These are phyloP conservation scores for Danio jaintianensis DNA, from an alignment of 2,797 vertebrate species.

Conservation along the genomic window DNA sequence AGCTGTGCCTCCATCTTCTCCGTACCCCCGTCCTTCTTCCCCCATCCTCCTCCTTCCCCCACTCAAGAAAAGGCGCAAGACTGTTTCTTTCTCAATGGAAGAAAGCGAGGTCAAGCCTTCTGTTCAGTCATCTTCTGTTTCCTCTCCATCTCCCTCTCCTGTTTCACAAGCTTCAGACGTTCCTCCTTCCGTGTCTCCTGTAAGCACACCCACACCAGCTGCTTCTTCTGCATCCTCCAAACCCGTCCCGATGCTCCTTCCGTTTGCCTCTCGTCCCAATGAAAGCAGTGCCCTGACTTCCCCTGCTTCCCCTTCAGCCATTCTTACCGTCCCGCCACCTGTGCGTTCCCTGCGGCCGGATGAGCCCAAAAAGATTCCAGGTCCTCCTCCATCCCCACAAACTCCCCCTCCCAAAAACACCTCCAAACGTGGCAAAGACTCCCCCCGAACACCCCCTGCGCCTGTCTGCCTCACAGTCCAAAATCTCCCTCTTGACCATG, in stretches of 20 bases:
- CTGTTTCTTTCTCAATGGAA: slow-evolving; percentile 86
- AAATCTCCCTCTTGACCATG: slow-evolving; percentile 90
- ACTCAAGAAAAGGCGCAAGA: slow-evolving; percentile 92
- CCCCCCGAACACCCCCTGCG: slow-evolving; percentile 65
- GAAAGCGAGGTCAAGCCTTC: slow-evolving; percentile 74
- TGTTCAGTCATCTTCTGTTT: slow-evolving; percentile 17
- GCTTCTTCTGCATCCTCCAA: slow-evolving; percentile 58
- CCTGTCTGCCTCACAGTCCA: slow-evolving; percentile 85
- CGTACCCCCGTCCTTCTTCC: slow-evolving; percentile 81
- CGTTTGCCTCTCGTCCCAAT: slow-evolving; percentile 75
- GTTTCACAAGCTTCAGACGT: slow-evolving; percentile 64
- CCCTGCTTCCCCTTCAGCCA: slow-evolving; percentile 50
- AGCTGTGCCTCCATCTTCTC: slow-evolving; percentile 63
- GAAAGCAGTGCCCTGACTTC: slow-evolving; percentile 73
- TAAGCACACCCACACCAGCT: slow-evolving; percentile 17
- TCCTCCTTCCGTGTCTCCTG: slow-evolving; percentile 51
- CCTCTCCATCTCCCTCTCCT: slow-evolving; percentile 64
- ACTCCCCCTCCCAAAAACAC: slow-evolving; percentile 67
- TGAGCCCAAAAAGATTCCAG: slow-evolving; percentile 68
- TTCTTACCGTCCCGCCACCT: slow-evolving; percentile 75
- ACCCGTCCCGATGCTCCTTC: slow-evolving; percentile 75
- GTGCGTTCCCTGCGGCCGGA: slow-evolving; percentile 67
- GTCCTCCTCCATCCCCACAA: slow-evolving; percentile 59
- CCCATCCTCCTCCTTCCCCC: slow-evolving; percentile 86
- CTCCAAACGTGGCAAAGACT: slow-evolving; percentile 72